Evolutionary conservation across 1,140 invertebrate genomes (phyloP).

Genomic region (Bombus huntii): DNA sequence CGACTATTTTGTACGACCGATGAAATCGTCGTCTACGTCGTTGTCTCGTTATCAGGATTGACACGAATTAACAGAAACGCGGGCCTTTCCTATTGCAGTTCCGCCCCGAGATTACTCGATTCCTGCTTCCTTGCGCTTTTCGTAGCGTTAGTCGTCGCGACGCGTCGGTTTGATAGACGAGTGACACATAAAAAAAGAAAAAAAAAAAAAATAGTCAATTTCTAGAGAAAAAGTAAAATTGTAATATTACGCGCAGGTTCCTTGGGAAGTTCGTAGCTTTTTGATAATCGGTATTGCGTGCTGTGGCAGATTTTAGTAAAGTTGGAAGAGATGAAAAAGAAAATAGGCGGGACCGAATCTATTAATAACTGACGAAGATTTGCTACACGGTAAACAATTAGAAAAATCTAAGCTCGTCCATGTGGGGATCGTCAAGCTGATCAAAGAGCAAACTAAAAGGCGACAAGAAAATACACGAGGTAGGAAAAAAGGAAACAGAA

Average conservation of each 20-base stretch:
- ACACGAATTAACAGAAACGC: conserved; percentile 45
- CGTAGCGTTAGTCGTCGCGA: too few relatives aligned
- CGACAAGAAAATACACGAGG: conserved; percentile 8
- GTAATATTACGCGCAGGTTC: too few relatives aligned
- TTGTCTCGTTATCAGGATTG: conserved; percentile 60
- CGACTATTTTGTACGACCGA: not conserved
- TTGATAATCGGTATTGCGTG: too few relatives aligned
- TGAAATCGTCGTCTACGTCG: conserved; percentile 53
- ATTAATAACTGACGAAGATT: not conserved
- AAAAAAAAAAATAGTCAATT: too few relatives aligned
- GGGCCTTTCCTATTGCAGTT: conserved; percentile 31
- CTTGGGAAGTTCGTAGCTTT: too few relatives aligned
- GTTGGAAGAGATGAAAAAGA: too few relatives aligned
- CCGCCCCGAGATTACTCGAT: not conserved
- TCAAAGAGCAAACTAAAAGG: conserved; percentile 22
- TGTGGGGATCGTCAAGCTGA: conserved; percentile 10
- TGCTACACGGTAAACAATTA: not conserved
- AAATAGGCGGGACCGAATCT: not conserved
- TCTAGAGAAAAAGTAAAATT: too few relatives aligned
- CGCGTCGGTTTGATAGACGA: too few relatives aligned
- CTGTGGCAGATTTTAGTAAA: too few relatives aligned
- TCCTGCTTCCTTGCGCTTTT: not conserved
- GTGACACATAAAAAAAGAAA: too few relatives aligned
- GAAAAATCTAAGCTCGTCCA: not conserved
- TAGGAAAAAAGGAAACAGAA: not conserved